Percentiles rank a stretch among this genome's conserved stretches.
These are phyloP conservation scores for Dryococelus australis DNA, from an alignment of 2,888 invertebrate genomes.

Conservation along the genomic window DNA sequence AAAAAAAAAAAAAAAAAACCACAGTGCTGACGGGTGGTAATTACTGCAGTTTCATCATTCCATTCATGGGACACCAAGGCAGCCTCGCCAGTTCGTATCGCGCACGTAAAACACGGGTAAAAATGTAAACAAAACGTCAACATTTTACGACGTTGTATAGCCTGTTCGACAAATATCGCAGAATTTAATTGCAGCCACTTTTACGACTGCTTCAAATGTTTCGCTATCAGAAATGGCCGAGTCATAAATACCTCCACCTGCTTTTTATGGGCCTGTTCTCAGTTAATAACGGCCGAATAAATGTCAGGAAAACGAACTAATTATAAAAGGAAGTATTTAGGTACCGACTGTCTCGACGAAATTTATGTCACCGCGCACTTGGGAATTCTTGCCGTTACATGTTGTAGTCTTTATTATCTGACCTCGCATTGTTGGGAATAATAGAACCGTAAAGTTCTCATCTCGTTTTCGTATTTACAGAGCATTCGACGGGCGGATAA, in stretches of 20 bases:
- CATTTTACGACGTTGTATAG: neutral
- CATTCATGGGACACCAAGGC: neutral
- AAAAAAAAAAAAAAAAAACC: no score
- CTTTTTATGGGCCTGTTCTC: neutral
- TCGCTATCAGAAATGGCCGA: neutral
- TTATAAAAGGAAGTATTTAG: neutral
- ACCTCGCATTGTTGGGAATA: no score
- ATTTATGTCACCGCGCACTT: no score
- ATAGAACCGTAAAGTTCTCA: no score
- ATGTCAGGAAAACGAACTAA: neutral
- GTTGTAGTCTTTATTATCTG: no score
- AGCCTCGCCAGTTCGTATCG: neutral
- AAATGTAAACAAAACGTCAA: neutral
- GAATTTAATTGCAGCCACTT: neutral
- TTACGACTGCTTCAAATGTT: neutral
- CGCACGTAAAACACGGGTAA: neutral
- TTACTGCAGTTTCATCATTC: neutral
- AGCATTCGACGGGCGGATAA: no score
- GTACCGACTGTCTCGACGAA: neutral
- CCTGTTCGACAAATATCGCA: neutral
- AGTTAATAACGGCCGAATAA: neutral
- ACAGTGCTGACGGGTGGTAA: neutral
- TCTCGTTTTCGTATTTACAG: no score
- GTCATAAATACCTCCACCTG: neutral
- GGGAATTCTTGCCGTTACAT: no score